These are phyloP conservation scores for Crotalus viridis DNA, from an alignment of 2,113 vertebrate species.

Conservation along the genomic window DNA sequence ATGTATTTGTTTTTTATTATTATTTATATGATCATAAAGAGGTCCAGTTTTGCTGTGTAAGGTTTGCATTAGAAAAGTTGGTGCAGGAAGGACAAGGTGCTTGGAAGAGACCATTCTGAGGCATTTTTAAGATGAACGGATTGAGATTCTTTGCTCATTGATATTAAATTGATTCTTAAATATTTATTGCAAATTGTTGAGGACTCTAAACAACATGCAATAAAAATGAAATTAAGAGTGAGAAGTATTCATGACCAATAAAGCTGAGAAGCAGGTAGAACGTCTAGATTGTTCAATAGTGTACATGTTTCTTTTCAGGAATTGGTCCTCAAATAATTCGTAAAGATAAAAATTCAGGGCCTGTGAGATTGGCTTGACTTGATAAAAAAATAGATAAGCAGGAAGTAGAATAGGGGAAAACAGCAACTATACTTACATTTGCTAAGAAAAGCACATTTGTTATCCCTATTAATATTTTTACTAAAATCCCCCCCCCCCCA, in stretches of 20 bases:
- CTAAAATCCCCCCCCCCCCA: neutral
- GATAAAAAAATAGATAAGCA: constrained; percentile 32
- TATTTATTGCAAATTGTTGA: neutral
- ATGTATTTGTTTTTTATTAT: neutral
- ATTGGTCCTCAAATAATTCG: constrained; percentile 20
- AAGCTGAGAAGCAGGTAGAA: constrained; percentile 11
- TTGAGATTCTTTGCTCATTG: neutral
- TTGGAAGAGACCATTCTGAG: neutral
- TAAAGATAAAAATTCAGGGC: constrained; percentile 9
- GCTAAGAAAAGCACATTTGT: constrained; percentile 4
- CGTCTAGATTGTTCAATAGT: neutral
- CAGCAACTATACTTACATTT: constrained; percentile 6
- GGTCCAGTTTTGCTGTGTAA: neutral
- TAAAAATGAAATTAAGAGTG: neutral
- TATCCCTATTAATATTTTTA: constrained; percentile 26
- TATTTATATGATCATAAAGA: neutral
- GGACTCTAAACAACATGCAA: neutral
- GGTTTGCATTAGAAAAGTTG: neutral
- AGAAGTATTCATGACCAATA: neutral
- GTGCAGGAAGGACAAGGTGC: neutral
- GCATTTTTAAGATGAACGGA: neutral
- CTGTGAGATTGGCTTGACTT: constrained; percentile 32
- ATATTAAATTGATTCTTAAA: neutral
- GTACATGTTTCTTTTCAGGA: neutral
- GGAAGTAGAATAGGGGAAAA: neutral